Base-by-base conservation (phyloP, 2,797 vertebrate species). In the Yasuhikotakia modesta region DNA sequence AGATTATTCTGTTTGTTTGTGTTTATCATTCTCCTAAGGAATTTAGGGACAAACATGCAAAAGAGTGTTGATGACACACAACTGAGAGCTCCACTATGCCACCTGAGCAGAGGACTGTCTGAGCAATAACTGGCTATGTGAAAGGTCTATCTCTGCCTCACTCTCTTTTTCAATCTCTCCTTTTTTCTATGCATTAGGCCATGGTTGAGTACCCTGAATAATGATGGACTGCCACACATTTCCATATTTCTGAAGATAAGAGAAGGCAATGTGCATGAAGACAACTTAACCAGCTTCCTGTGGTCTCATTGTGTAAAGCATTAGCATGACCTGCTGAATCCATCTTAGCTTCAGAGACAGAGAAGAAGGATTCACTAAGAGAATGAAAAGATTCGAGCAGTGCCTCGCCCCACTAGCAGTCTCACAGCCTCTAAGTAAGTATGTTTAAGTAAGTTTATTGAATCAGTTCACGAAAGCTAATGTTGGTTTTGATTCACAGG, bases 141-240 rank as follows among this genome's bases (percentile, higher is more conserved):
- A n/a, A 35, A n/a, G 27, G 58, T 32, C 27, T 10, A 32, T 32
- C 14, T 81, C 83, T 87, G 86, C 85, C 81, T 85, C 77, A 69
- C 63, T 76, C 19, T 67, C 58, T 72, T 19, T 58, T 58, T 58
- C 55, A 27, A 58, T 58, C 22, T 58, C 22, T 24, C 19, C n/a
- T 58, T 22, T 43, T 58, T 0, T 35, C 39, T 27, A 27, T 46
- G 89, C 90, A 91, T 92, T 93, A 91, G 87, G 79, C 84, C 86
- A 83, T 84, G 90, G 87, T 88, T 84, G 89, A 91, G 90, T 91
- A 90, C 87, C 87, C 87, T 55, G 90, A 91, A 92, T 92, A 91
- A 92, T 90, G 91, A 93, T 91, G 87, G 89, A 87, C 86, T 86
- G 85, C 89, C 90, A 90, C 87, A 91, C 90, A 90, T 92, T 89